A percentile compares a stretch with the other conserved stretches of the same genome.
phyloP scores from a whole-genome alignment of 2,888 invertebrate species.

The Myopa testacea region DNA sequence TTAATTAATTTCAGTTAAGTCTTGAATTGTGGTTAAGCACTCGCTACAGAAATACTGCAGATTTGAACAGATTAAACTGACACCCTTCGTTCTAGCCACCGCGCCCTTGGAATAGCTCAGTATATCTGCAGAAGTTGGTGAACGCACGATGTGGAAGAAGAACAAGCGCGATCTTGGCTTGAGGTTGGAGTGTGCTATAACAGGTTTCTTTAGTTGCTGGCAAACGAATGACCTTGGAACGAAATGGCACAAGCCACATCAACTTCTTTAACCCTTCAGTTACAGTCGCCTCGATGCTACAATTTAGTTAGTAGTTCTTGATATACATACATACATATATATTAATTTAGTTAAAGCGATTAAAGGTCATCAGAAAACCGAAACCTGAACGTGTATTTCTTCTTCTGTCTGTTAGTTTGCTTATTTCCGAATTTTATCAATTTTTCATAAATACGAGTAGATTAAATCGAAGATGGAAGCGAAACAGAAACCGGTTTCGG shows the following conservation, averaged over 20 bases:
- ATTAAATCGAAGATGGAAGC: no score
- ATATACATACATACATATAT: no score
- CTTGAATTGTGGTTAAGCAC: conserved; percentile 41
- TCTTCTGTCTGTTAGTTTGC: no score
- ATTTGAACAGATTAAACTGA: conserved; percentile 31
- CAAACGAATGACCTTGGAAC: conserved; percentile 53
- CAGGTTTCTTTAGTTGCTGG: conserved; percentile 35
- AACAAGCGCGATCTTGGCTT: background rate
- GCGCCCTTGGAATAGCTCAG: background rate
- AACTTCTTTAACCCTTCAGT: background rate
- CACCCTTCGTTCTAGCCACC: background rate
- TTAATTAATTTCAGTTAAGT: conserved; percentile 55
- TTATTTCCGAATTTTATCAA: no score
- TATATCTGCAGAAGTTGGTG: conserved; percentile 1
- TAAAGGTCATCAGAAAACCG: no score
- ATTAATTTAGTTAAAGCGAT: no score
- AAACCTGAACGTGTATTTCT: no score
- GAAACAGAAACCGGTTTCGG: no score
- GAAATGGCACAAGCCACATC: conserved; percentile 46
- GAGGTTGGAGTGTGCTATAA: conserved; percentile 15
- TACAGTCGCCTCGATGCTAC: no score
- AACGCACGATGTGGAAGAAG: background rate
- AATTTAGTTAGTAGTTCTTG: no score
- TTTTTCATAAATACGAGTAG: no score
- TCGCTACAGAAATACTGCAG: conserved; percentile 17